Evolutionary conservation across 2,888 invertebrate species (phyloP).

Genomic region (Coelogynopora nodosa): DNA sequence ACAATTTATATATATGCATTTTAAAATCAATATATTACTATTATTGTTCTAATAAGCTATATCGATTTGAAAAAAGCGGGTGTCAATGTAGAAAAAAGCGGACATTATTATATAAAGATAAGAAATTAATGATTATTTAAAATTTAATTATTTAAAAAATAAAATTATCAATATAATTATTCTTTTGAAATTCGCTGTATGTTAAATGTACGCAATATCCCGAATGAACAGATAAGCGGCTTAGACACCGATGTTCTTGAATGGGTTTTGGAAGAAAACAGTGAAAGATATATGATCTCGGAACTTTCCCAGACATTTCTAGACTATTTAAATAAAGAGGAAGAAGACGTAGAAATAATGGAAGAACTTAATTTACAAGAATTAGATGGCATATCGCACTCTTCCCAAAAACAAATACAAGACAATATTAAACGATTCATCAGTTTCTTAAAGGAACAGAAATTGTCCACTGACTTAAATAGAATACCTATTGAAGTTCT

Average conservation of each 20-base stretch:
- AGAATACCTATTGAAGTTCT: neutral
- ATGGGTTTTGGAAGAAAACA: neutral
- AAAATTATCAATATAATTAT: neutral
- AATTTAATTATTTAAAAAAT: neutral
- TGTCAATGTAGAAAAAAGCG: neutral
- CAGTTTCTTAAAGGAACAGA: neutral
- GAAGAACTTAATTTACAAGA: neutral
- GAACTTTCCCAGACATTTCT: neutral
- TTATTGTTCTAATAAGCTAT: too few relatives aligned
- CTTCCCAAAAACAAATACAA: neutral
- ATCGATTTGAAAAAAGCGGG: neutral
- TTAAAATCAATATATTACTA: too few relatives aligned
- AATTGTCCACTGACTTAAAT: neutral
- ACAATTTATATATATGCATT: too few relatives aligned
- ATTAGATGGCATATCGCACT: neutral
- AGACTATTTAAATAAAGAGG: neutral
- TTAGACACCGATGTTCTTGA: neutral
- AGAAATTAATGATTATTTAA: neutral
- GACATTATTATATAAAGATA: neutral
- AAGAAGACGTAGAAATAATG: neutral
- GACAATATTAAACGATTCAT: conserved; percentile 5
- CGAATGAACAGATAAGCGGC: neutral
- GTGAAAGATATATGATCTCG: neutral
- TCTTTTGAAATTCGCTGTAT: too few relatives aligned
- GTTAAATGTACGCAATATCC: neutral